phyloP scores from a whole-genome alignment of 1,140 invertebrate species.

The Cryptotermes secundus region DNA sequence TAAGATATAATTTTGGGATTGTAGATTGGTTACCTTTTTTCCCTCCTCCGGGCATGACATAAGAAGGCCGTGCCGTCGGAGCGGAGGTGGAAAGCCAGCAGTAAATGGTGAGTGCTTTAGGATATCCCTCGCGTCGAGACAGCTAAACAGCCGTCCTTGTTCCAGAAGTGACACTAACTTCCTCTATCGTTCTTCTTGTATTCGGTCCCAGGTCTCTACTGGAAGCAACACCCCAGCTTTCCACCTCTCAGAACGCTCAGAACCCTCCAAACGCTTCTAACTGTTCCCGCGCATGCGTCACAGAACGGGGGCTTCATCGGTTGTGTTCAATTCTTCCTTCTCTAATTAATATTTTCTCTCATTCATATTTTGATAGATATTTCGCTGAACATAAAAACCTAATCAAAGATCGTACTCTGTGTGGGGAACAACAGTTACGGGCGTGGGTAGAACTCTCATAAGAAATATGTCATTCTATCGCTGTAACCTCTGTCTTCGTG shows the following conservation, averaged over 20 bases:
- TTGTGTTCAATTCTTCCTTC: no score
- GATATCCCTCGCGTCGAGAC: slow-evolving; percentile 20
- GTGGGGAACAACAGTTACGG: no score
- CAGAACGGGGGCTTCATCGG: no score
- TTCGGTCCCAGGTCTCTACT: not conserved
- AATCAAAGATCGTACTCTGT: no score
- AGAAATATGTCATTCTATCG: no score
- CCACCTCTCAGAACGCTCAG: no score
- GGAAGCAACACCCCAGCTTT: not conserved
- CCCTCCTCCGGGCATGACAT: slow-evolving; percentile 44
- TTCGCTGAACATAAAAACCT: no score
- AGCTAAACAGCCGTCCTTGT: not conserved
- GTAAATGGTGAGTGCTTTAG: slow-evolving; percentile 41
- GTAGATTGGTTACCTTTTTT: slow-evolving; percentile 42
- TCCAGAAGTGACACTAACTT: not conserved
- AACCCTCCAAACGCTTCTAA: not conserved
- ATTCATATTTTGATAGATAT: no score
- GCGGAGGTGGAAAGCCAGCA: slow-evolving; percentile 44
- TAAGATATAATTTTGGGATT: not conserved
- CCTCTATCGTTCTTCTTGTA: not conserved
- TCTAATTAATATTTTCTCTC: no score
- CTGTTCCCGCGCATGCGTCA: not conserved
- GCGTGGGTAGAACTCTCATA: no score
- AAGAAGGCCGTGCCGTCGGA: slow-evolving; percentile 43
- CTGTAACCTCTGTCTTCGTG: no score